Percentiles rank a stretch among this genome's conserved stretches.
These are phyloP conservation scores for Sussaba pulchella DNA, from an alignment of 2,888 invertebrate species.

Conservation along the genomic window DNA sequence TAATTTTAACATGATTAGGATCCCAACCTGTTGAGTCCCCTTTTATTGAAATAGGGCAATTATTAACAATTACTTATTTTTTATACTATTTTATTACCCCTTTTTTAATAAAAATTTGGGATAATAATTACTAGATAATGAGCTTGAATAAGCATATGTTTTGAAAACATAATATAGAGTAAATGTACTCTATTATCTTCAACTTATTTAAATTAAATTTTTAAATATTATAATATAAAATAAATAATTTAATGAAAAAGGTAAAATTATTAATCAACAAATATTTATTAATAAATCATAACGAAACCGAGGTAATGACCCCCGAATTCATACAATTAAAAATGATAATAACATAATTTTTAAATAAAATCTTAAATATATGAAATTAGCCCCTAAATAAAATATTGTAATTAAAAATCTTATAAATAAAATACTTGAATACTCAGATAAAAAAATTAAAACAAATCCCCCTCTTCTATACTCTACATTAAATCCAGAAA, in stretches of 20 bases:
- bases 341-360: constrained; percentile 50
- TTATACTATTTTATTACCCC: constrained; percentile 74
- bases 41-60: constrained; percentile 78
- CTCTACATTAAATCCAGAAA: constrained; percentile 92
- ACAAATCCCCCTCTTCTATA: constrained; percentile 90
- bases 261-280: constrained; percentile 88
- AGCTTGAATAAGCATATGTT: constrained; percentile 89
- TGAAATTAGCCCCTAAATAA: constrained; percentile 51
- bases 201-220: constrained; percentile 60
- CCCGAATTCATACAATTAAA: constrained; percentile 71
- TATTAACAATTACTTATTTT: constrained; percentile 78
- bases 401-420: constrained; percentile 66
- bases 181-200: constrained; percentile 75
- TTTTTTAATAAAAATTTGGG: constrained; percentile 68
- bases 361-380: constrained; percentile 41
- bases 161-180: constrained; percentile 90
- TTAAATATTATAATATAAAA: constrained; percentile 67
- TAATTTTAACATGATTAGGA: constrained; percentile 84
- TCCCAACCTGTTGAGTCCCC: constrained; percentile 83
- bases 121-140: constrained; percentile 75
- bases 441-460: constrained; percentile 88
- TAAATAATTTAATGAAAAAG: constrained; percentile 83
- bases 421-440: constrained; percentile 73
- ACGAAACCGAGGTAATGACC: constrained; percentile 89
- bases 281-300: constrained; percentile 91